Percentiles rank a stretch among this genome's conserved stretches.
Conservation (phyloP, 64 coral and sea anemone genomes). For the Pachyseris speciosa region DNA sequence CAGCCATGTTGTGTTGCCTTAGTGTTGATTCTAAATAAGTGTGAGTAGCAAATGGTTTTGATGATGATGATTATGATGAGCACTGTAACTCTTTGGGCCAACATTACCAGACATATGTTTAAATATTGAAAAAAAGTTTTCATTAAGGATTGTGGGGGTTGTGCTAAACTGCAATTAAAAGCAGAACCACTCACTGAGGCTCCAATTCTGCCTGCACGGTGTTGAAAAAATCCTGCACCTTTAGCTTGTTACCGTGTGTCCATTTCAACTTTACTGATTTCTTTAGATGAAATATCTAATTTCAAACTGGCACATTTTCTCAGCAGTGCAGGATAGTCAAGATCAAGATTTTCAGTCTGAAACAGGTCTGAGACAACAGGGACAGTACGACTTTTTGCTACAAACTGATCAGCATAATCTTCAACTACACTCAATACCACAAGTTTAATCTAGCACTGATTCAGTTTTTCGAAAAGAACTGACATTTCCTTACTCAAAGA, state of each 20-base stretch:
- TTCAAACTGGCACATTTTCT: slow-evolving; percentile 51
- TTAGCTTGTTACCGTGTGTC: slow-evolving; percentile 38
- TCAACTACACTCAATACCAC: slow-evolving; percentile 51
- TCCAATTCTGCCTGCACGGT: slow-evolving; percentile 35
- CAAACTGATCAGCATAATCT: slow-evolving; percentile 60
- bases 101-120: no score
- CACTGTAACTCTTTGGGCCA: no score
- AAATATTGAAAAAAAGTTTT: no score
- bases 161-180: slow-evolving; percentile 25
- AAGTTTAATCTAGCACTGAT: slow-evolving; percentile 58
- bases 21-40: slow-evolving; percentile 43
- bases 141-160: slow-evolving; percentile 49
- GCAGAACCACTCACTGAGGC: slow-evolving; percentile 42
- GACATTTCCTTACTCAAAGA: slow-evolving; percentile 34
- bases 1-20: slow-evolving; percentile 25
- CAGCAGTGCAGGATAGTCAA: slow-evolving; percentile 55
- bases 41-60: slow-evolving; percentile 52
- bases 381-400: slow-evolving; percentile 55
- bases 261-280: slow-evolving; percentile 31
- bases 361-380: slow-evolving; percentile 46
- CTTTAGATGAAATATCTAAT: slow-evolving; percentile 47
- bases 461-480: slow-evolving; percentile 44
- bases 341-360: slow-evolving; percentile 62
- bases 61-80: no score
- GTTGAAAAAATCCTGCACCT: slow-evolving; percentile 52